Evolutionary conservation across 2,113 vertebrate species (phyloP), one percentile per base, ranked within the genome.

Genomic region (Sinocyclocheilus anophthalmus): DNA sequence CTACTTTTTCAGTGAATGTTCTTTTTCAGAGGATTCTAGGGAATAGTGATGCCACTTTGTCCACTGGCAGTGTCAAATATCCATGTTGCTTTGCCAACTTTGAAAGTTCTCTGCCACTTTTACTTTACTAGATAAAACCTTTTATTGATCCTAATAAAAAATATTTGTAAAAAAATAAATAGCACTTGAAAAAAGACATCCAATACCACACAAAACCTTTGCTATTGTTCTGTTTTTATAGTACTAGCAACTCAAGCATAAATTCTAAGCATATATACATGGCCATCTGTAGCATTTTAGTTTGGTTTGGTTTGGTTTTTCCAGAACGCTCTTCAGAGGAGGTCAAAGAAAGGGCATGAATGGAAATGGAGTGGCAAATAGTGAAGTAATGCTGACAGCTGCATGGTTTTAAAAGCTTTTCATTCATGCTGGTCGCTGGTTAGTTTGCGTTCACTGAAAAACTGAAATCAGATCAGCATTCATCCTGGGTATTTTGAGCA

Each of bases 31-130:
- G 90, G 90, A 86, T 92, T 91, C 88, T 50, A 85, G 81, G 85
- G 86, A 93, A 90, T 70, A 89, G 88, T 87, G 67, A 86, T 86
- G 91, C 94, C 91, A 90, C 88, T 91, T 92, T 87, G 90, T 94
- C 85, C 45, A 91, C 92, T 91, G 91, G 90, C 92, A 88, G 89
- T 91, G 92, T 94, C 78, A 94, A 92, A 92, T 95, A 94, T 95
- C 81, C 88, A 93, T 94, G 94, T 94, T 92, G 81, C 91, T 93
- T 89, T 90, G 87, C 90, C 86, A 83, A 85, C 88, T 91, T 86
- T 26, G 75, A 91, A 86, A 75, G 91, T 87, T 90, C 80, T 88
- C 92, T 92, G 91, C 92, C 91, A 91, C 80, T 91, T 93, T 88
- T 50, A 55, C 65, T 12, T 16, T 37, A 55, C 10, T 10, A 55